Base-by-base conservation (phyloP, 2,888 invertebrate genomes). In the Antheraea assamensis region DNA sequence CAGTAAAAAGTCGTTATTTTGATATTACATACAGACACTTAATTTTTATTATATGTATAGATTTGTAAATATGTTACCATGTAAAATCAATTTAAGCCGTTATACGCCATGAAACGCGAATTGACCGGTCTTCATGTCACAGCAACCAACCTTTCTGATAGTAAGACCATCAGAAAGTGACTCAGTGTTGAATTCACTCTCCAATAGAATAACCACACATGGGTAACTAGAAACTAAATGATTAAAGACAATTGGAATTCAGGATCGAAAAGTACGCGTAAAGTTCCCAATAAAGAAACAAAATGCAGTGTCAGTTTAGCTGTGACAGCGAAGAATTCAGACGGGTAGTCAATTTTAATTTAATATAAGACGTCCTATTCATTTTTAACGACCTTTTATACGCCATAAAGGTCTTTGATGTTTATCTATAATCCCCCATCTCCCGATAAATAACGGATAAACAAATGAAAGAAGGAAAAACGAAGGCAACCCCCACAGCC, bases 371-470 rank as follows among this genome's bases (percentile, higher is more conserved):
- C 68, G n/a, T 68, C 68, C 68, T 35, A 68, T 68, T 68, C 68
- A 68, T 68, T 68, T 68, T 68, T 68, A 68, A 68, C 68, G 68
- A 68, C 68, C 71, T 55, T 55, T 55, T 68, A 68, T 68, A 35
- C 68, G 80, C 84, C 78, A 78, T 83, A 81, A 85, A 82, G 80
- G 81, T 86, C 88, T 92, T 92, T 91, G 91, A 92, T 90, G 89
- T 90, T 90, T 90, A 92, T 92, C 90, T 90, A 87, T 87, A 87
- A 81, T 83, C 84, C 85, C 83, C 87, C 88, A 91, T 91, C 90
- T 89, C 83, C 89, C 90, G 90, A 90, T 90, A 91, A 90, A 90
- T 90, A 89, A 88, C 87, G 89, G 88, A 89, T 89, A 87, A 86
- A 89, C 90, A 91, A 90, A 91, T 90, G 89, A 90, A 88, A 86